A percentile compares a stretch with the other conserved stretches of the same genome.
Evolutionary conservation across 2,797 vertebrate genomes (phyloP).

Genomic region (Premnoplex brunnescens): DNA sequence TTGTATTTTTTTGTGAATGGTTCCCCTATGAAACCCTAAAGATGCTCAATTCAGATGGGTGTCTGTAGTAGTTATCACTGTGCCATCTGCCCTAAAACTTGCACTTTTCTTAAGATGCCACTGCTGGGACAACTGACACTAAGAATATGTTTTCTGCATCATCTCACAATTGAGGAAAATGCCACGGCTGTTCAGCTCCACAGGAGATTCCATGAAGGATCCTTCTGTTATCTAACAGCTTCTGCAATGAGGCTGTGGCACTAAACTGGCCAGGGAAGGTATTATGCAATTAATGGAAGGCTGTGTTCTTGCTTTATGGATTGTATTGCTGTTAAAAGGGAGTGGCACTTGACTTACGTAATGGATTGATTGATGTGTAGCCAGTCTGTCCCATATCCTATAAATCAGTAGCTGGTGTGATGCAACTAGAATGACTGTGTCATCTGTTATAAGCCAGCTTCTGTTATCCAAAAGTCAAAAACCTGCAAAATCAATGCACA

Average conservation of each 20-base stretch:
- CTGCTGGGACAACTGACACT: constrained; percentile 41
- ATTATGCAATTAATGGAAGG: constrained; percentile 12
- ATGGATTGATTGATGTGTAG: constrained; percentile 45
- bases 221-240: not conserved
- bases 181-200: not conserved
- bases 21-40: not conserved
- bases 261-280: not conserved
- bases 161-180: constrained; percentile 21
- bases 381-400: not conserved
- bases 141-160: constrained; percentile 57
- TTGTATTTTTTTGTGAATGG: constrained; percentile 14
- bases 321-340: constrained; percentile 9
- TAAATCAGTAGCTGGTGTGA: constrained; percentile 19
- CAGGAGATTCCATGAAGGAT: constrained; percentile 25
- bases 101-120: constrained; percentile 5
- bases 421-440: constrained; percentile 28
- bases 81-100: constrained; percentile 44
- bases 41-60: not conserved
- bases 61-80: not conserved
- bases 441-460: constrained; percentile 30
- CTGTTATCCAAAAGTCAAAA: constrained; percentile 1
- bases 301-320: constrained; percentile 3
- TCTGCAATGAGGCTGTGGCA: not conserved
- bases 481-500: not conserved
- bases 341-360: not conserved